Evolutionary conservation across 2,113 vertebrate genomes (phyloP), one percentile per base, ranked within the genome.

Genomic region (Globicephala melas): DNA sequence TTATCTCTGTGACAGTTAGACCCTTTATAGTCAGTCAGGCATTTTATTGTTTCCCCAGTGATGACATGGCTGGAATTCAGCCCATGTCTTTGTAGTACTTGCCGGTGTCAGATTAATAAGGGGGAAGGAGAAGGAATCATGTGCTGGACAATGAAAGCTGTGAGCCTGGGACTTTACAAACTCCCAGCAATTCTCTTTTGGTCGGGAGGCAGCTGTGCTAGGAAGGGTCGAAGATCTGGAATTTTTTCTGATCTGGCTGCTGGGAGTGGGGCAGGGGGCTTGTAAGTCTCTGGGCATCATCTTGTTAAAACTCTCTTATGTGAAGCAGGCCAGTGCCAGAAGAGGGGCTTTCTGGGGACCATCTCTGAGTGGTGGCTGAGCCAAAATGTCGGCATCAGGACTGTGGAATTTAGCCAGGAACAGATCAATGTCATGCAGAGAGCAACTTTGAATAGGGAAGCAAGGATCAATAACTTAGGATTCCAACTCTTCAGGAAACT

Each of bases 41-140:
- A 26, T 88, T 63, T 93, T 50, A 76, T 79, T 85, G 85, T 86
- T 84, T 88, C 85, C 84, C 55, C 17, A 71, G 94, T 41, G 94
- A 89, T 26, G 53, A 71, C 53, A 20, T 1, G 81, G 47, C 15
- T 89, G 96, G 97, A 97, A 96, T 93, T 94, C 2, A n/a, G 58
- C 77, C 60, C 65, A 33, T 82, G 71, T 82, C 83, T 94, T 58
- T 18, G 55, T 28, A 68, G 15, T 58, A 26, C n/a, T 83, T 13
- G 17, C 44, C 1, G 17, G 17, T 15, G 63, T 7, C 96, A 95
- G 83, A 89, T 94, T 76, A 89, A 85, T 71, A 65, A 23, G 50
- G 41, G 31, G 26, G 23, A 70, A 44, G 47, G 47, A 63, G 9
- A 25, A 9, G 31, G 63, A 83, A 26, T 50, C 12, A 23, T 1